Evolutionary conservation across 2,888 invertebrate genomes (phyloP), one percentile per base, ranked within the genome.

Genomic region (Melitaea athalia): DNA sequence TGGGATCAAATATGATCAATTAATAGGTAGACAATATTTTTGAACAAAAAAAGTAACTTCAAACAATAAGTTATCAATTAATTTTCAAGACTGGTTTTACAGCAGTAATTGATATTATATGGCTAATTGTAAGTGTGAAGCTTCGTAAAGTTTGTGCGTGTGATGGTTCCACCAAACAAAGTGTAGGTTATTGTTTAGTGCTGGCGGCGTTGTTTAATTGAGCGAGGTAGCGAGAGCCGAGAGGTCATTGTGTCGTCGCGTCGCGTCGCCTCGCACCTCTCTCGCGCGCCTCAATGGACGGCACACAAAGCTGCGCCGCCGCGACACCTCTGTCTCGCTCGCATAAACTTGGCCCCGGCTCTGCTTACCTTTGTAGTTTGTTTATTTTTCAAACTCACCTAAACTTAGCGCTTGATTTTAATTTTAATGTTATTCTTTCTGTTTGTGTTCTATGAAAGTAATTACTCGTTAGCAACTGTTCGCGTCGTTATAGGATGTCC

Each of bases 241-340:
- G n/a, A n/a, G n/a, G 62, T 62, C 62, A 62, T 38, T 52, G 50
- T 61, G 42, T 42, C 17, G 62, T 45, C 57, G n/a, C 15, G 53
- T 31, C 53, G 31, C 15, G 33, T 4, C n/a, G 42, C 63, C 42
- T 38, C 10, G 42, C 63, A 55, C 53, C 52, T 38, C 63, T 10
- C 52, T 38, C 62, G n/a, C n/a, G n/a, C 50, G 38, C 33, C 38
- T 38, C 63, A 45, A 63, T 31, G 57, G 57, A 55, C 45, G 15
- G 15, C 63, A 55, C 45, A 63, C 45, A 55, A 47, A 12, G 53
- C 55, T 57, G 38, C 38, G 57, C 15, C 57, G n/a, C 33, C 38
- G 55, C 55, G 33, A n/a, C 6, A 5, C 12, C 15, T 17, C 59
- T n/a, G n/a, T n/a, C 14, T 15, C 31, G 17, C 45, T 45, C 45